These are phyloP conservation scores for Dendrocincla fuliginosa DNA, from an alignment of 2,797 vertebrate genomes.

Conservation along the genomic window DNA sequence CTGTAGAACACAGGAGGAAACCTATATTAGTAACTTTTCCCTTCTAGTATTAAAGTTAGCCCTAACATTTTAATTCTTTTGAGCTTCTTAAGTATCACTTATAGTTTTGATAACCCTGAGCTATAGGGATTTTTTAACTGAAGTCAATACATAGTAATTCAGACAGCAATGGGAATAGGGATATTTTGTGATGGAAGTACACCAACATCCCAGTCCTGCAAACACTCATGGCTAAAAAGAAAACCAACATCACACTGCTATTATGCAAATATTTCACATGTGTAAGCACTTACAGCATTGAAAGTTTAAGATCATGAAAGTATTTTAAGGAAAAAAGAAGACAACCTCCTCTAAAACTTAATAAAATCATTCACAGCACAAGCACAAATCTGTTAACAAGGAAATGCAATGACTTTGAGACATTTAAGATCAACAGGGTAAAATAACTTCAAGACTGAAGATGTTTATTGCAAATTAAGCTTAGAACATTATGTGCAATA, in stretches of 20 bases:
- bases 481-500: not conserved
- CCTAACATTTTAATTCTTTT: slow-evolving; percentile 61
- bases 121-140: slow-evolving; percentile 14
- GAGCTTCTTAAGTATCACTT: slow-evolving; percentile 40
- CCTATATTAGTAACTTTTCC: slow-evolving; percentile 71
- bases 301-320: not conserved
- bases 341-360: not conserved
- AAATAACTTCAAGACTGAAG: not conserved
- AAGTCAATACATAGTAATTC: slow-evolving; percentile 40
- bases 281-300: slow-evolving; percentile 5
- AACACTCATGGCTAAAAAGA: slow-evolving; percentile 1
- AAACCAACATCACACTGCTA: slow-evolving; percentile 21
- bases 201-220: slow-evolving; percentile 59
- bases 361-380: slow-evolving; percentile 21
- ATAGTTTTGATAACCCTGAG: slow-evolving; percentile 33
- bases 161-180: slow-evolving; percentile 28
- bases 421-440: slow-evolving; percentile 9
- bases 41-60: slow-evolving; percentile 57
- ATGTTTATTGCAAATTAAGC: not conserved
- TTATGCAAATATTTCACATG: slow-evolving; percentile 2
- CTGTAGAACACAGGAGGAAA: slow-evolving; percentile 72
- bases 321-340: not conserved
- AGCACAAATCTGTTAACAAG: slow-evolving; percentile 28
- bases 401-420: not conserved
- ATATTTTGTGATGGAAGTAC: slow-evolving; percentile 44